Evolutionary conservation across 2,797 vertebrate genomes (phyloP).

Genomic region (Sebastiscus albofasciatus): DNA sequence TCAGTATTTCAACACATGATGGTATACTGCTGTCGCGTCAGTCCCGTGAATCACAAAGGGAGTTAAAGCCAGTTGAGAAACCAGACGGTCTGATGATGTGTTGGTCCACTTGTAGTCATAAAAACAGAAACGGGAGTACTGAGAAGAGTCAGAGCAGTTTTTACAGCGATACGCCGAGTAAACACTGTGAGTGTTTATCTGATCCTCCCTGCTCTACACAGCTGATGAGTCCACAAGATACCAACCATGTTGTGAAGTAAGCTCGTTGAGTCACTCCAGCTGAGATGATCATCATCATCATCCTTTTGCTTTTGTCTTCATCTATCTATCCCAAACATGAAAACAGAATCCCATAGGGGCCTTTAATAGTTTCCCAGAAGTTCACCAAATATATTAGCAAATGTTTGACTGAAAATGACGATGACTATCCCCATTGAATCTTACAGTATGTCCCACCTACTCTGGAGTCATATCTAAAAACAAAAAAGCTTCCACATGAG

Average conservation of each 20-base stretch:
- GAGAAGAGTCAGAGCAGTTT: not conserved
- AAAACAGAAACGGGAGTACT: constrained; percentile 14
- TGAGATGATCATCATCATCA: not conserved
- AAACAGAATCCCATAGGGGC: too few species aligned
- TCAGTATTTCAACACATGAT: not conserved
- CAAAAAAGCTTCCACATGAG: not conserved
- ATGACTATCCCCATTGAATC: not conserved
- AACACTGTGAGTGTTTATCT: constrained; percentile 17
- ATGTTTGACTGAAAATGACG: not conserved
- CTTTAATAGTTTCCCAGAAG: not conserved
- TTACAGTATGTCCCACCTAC: not conserved
- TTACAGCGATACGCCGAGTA: constrained; percentile 5
- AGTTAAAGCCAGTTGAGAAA: constrained; percentile 14
- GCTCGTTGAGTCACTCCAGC: not conserved
- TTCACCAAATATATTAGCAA: not conserved
- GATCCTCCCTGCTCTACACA: constrained; percentile 24
- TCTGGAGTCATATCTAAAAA: not conserved
- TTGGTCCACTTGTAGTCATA: not conserved
- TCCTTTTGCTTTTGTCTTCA: not conserved
- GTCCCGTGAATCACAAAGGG: constrained; percentile 18
- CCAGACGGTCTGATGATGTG: not conserved
- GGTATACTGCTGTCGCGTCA: not conserved
- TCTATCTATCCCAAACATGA: not conserved
- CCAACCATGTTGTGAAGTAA: not conserved
- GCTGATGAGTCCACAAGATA: constrained; percentile 10